Base-by-base conservation (phyloP, 2,888 invertebrate species). In the Drosophila sordidula region DNA sequence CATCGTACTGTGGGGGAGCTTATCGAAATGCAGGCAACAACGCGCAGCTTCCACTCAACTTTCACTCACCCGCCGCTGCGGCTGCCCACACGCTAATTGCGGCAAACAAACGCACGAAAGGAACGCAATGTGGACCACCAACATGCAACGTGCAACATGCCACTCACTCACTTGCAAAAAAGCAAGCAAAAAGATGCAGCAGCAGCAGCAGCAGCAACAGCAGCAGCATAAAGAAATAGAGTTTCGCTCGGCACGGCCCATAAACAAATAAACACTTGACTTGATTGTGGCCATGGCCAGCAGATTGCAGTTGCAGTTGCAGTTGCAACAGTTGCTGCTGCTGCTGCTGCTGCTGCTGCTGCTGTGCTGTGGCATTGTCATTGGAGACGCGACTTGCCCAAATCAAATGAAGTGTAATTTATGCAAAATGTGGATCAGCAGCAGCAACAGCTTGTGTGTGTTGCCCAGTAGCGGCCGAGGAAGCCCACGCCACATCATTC, bases 231-330 rank as follows among this genome's bases (percentile, higher is more conserved):
- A 45, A 45, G 51, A 51, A 67, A 38, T 41, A 54, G 63, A 72
- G 69, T 57, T 61, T 49, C 49, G 34, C 55, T 44, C 39, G 57
- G 68, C 68, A 50, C 58, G 36, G 72, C 54, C 76, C 77, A 75
- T 77, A 86, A 87, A 77, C 87, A 89, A 89, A 89, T 89, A 90
- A 90, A 89, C 90, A 90, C 90, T 90, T 90, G 90, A 90, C 89
- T 90, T 90, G 90, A 90, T 89, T 90, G 89, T 87, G 83, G 78
- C 75, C 72, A 77, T 66, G 76, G 74, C 57, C 71, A 59, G 51
- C 57, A 61, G 52, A 42, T 50, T 42, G 46, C 42, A 44, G 32
- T 42, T 46, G 46, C 42, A 44, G 32, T 42, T 46, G 50, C 39
- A 49, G 57, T n/a, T 29, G 51, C 42, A 9, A 25, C 26, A 14